A percentile compares a stretch with the other conserved stretches of the same genome.
These are phyloP conservation scores for Falco concolor DNA, from an alignment of 2,797 vertebrate species.

Conservation along the genomic window DNA sequence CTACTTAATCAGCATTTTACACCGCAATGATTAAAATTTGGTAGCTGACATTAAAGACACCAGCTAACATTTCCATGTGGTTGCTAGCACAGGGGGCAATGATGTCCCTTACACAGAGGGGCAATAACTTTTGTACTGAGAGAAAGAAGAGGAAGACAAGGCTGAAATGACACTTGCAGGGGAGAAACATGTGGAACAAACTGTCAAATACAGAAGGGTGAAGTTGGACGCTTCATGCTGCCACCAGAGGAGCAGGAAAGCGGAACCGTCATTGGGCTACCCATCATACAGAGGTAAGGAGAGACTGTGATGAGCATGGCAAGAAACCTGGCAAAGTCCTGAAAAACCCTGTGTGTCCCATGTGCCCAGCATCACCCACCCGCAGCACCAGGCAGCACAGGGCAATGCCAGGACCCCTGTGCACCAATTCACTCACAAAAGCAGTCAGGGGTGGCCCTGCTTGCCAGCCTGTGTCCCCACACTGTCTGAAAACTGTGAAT, in stretches of 20 bases:
- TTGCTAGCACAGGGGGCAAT: background rate
- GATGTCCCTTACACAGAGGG: background rate
- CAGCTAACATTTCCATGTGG: background rate
- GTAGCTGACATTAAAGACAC: background rate
- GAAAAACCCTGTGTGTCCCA: accelerated
- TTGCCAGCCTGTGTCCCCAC: background rate
- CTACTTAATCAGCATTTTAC: background rate
- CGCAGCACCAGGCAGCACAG: background rate
- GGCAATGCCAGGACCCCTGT: background rate
- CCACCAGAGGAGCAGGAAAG: background rate
- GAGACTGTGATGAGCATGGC: background rate
- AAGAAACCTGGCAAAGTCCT: background rate
- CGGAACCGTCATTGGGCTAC: accelerated
- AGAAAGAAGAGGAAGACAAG: background rate
- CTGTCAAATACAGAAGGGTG: background rate
- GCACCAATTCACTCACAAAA: accelerated
- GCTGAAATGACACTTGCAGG: background rate
- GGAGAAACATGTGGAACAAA: background rate
- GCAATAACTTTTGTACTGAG: background rate
- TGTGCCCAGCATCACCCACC: too few species aligned
- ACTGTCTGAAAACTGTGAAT: background rate
- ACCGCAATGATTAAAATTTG: background rate
- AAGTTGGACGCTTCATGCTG: background rate
- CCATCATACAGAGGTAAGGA: background rate
- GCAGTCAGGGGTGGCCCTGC: accelerated